These are phyloP conservation scores for Eristalinus sepulchralis DNA, from an alignment of 2,888 invertebrate genomes.

Conservation along the genomic window DNA sequence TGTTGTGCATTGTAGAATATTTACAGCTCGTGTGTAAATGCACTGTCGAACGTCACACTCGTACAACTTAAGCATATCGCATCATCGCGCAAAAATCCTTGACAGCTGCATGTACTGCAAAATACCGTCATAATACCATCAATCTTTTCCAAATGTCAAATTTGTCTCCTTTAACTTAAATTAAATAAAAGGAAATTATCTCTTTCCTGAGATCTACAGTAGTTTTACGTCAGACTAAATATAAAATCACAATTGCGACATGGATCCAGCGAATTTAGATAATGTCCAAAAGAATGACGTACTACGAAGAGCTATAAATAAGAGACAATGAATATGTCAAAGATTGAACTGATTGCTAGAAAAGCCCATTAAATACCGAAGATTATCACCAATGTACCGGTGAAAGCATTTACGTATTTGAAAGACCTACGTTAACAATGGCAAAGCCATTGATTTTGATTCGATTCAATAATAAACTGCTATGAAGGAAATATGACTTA, in stretches of 20 bases:
- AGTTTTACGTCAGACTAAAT: background rate
- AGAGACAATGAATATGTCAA: slow-evolving; percentile 2
- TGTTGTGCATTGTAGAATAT: no score
- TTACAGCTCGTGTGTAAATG: no score
- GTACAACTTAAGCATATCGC: no score
- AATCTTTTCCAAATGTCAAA: background rate
- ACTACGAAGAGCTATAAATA: background rate
- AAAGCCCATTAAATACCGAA: no score
- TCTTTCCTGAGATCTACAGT: background rate
- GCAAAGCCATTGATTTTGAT: background rate
- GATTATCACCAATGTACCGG: background rate
- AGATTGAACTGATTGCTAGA: slow-evolving; percentile 3
- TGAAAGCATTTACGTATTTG: background rate
- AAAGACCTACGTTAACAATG: background rate
- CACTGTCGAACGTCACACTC: no score
- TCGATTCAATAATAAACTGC: background rate
- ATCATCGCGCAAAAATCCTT: no score
- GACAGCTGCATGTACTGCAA: background rate
- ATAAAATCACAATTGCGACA: slow-evolving; percentile 6
- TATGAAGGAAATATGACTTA: background rate
- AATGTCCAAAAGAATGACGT: slow-evolving; percentile 15
- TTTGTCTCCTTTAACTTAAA: background rate
- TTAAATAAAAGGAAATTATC: background rate
- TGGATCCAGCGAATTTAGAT: background rate
- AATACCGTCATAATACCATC: background rate